phyloP scores from a whole-genome alignment of 2,797 vertebrate genomes.

The Gallinago nigripennis region DNA sequence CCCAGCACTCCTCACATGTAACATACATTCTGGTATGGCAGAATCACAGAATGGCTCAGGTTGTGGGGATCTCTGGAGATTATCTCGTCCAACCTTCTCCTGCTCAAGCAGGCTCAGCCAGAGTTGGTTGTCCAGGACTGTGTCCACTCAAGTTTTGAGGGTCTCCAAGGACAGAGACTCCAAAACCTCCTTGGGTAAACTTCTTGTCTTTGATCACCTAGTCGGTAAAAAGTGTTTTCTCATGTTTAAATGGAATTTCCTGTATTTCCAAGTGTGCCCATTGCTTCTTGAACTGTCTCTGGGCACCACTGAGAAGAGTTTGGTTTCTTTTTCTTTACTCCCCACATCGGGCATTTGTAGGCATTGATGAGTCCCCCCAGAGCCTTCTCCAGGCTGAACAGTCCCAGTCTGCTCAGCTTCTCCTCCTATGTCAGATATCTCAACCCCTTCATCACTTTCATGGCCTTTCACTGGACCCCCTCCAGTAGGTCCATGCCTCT shows the following conservation, averaged over 20 bases:
- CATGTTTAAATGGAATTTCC: neutral
- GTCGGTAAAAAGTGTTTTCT: neutral
- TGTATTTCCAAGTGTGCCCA: neutral
- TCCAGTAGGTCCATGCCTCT: neutral
- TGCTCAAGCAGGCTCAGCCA: neutral
- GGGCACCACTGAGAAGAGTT: neutral
- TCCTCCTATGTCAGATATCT: fast-evolving
- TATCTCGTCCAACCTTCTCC: fast-evolving
- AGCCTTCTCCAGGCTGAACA: neutral
- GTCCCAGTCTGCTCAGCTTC: neutral
- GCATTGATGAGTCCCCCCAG: neutral
- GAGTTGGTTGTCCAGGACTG: fast-evolving
- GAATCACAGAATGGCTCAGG: neutral
- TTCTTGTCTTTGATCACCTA: neutral
- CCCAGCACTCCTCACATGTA: fast-evolving
- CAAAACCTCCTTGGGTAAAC: neutral
- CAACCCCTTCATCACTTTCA: neutral
- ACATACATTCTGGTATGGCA: fast-evolving
- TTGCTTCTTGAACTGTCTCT: neutral
- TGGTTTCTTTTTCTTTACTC: neutral
- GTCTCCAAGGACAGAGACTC: neutral
- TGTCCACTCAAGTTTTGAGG: neutral
- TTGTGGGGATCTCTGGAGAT: neutral
- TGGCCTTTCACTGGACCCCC: neutral
- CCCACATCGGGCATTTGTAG: neutral